A percentile compares a stretch with the other conserved stretches of the same genome.
phyloP scores from a whole-genome alignment of 2,888 invertebrate genomes.

The Hydropsyche betteni region DNA sequence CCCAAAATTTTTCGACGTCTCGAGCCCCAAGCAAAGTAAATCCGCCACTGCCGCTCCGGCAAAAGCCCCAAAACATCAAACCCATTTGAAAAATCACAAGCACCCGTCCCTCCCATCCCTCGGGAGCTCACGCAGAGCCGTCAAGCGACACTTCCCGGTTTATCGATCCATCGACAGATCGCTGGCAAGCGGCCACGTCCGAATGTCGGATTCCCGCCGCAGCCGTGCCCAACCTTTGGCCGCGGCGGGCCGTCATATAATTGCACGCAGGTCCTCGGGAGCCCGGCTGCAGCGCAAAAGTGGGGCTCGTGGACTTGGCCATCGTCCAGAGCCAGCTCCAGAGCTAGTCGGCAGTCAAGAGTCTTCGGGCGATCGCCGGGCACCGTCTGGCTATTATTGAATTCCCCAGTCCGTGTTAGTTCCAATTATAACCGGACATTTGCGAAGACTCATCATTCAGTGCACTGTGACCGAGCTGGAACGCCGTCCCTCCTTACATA shows the following conservation, averaged over 20 bases:
- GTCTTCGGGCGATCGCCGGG: slow-evolving; percentile 10
- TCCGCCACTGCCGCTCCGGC: too few relatives aligned
- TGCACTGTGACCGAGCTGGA: slow-evolving; percentile 38
- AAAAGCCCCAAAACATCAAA: too few relatives aligned
- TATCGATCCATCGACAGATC: not conserved
- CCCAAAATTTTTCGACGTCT: too few relatives aligned
- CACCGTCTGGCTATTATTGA: slow-evolving; percentile 42
- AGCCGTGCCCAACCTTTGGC: too few relatives aligned
- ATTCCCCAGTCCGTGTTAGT: slow-evolving; percentile 48
- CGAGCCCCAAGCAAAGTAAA: too few relatives aligned
- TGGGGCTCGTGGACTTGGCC: slow-evolving; percentile 9
- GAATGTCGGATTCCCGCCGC: not conserved
- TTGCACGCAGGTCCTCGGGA: too few relatives aligned
- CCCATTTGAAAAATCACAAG: too few relatives aligned
- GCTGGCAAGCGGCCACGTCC: slow-evolving; percentile 9
- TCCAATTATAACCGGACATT: slow-evolving; percentile 50
- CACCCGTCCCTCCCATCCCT: too few relatives aligned
- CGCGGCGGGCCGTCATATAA: too few relatives aligned
- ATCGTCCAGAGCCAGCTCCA: slow-evolving; percentile 10
- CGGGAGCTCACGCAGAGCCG: too few relatives aligned
- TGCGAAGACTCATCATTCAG: slow-evolving; percentile 44
- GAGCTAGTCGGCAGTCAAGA: not conserved
- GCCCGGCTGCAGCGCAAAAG: slow-evolving; percentile 25
- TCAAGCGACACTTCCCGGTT: too few relatives aligned
- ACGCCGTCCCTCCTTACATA: slow-evolving; percentile 33